A percentile compares a stretch with the other conserved stretches of the same genome.
phyloP scores from a whole-genome alignment of 2,113 vertebrate genomes.

The Corythaeola cristata region DNA sequence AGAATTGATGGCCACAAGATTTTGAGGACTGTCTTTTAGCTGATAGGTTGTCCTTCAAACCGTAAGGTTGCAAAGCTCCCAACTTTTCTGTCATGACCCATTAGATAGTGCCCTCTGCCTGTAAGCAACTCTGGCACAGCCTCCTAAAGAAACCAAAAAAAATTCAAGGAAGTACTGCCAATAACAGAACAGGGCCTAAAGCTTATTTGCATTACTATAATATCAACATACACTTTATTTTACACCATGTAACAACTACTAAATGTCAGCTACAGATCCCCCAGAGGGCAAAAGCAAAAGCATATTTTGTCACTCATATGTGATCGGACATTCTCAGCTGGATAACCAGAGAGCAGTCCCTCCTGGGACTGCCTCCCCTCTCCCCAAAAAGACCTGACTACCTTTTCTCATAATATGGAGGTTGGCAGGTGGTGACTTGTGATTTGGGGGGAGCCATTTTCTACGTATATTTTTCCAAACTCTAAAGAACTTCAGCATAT shows the following conservation, averaged over 20 bases:
- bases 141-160: background rate
- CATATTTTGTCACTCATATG: background rate
- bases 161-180: background rate
- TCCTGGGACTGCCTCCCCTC: background rate
- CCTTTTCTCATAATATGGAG: background rate
- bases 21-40: background rate
- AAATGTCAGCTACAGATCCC: background rate
- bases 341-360: background rate
- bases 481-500: background rate
- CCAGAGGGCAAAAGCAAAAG: background rate
- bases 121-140: background rate
- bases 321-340: background rate
- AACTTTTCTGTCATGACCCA: background rate
- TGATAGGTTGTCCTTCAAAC: background rate
- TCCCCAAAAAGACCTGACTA: background rate
- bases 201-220: background rate
- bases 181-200: background rate
- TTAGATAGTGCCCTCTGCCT: constrained; percentile 47
- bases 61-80: background rate
- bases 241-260: background rate
- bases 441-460: constrained; percentile 18
- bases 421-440: background rate
- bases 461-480: background rate
- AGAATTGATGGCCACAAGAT: background rate
- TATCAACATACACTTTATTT: background rate